phyloP scores from a whole-genome alignment of 2,888 invertebrate species.

The Cryptocephalus primarius region DNA sequence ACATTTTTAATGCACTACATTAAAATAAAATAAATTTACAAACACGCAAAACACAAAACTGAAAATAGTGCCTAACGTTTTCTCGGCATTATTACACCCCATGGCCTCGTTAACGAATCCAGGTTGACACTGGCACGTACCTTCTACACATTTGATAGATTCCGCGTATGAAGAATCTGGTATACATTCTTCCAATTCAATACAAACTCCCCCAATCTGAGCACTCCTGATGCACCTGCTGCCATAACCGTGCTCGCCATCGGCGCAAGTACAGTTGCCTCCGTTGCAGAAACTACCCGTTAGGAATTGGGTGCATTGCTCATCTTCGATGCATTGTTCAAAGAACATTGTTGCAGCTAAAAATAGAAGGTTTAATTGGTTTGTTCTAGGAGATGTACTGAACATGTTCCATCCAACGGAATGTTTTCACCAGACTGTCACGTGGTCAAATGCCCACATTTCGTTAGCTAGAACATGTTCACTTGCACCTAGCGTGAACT shows the following conservation, averaged over 20 bases:
- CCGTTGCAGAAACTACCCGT: slow-evolving; percentile 20
- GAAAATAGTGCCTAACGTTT: too few species aligned
- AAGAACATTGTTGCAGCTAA: slow-evolving; percentile 28
- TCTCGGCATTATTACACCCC: background rate
- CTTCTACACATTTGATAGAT: background rate
- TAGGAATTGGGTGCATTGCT: slow-evolving; percentile 29
- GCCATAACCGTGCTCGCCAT: slow-evolving; percentile 23
- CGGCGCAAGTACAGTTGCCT: slow-evolving; percentile 23
- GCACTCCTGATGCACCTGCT: slow-evolving; percentile 10
- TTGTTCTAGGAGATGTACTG: too few species aligned
- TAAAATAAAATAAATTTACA: too few species aligned
- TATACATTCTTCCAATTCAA: background rate
- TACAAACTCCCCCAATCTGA: background rate
- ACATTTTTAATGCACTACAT: too few species aligned
- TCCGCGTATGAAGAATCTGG: background rate
- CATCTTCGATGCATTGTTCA: slow-evolving; percentile 27
- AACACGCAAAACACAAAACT: too few species aligned
- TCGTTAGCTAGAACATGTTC: too few species aligned
- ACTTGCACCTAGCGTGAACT: too few species aligned
- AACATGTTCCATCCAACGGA: too few species aligned
- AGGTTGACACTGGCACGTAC: background rate
- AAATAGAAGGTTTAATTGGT: slow-evolving; percentile 5
- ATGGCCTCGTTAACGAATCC: background rate
- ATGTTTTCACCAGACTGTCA: too few species aligned
- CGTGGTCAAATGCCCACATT: too few species aligned